These are phyloP conservation scores for Petrophora chlorosata DNA, from an alignment of 2,888 invertebrate genomes.

Conservation along the genomic window DNA sequence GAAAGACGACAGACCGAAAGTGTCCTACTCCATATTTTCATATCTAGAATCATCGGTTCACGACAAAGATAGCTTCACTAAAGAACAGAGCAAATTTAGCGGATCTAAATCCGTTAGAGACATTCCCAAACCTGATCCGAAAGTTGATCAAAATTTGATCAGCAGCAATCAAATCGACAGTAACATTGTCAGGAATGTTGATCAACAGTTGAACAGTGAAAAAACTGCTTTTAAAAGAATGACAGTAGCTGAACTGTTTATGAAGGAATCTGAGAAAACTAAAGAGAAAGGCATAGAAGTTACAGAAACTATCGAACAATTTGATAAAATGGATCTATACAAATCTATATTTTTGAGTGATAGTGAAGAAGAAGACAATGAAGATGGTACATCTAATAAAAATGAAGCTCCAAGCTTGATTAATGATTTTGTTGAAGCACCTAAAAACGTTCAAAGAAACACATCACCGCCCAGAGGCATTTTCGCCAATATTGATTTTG, in stretches of 20 bases:
- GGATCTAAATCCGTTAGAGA: constrained; percentile 65
- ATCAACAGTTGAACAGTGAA: no score
- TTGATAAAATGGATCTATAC: constrained; percentile 89
- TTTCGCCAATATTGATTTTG: constrained; percentile 86
- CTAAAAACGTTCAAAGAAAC: constrained; percentile 85
- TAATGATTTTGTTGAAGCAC: constrained; percentile 59
- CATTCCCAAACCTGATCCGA: constrained; percentile 15
- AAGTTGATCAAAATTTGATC: constrained; percentile 1
- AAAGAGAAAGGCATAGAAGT: constrained; percentile 56
- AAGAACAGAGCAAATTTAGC: constrained; percentile 72
- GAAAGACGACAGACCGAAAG: constrained; percentile 81
- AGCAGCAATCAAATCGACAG: constrained; percentile 6
- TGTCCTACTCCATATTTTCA: constrained; percentile 90
- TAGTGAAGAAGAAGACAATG: constrained; percentile 85
- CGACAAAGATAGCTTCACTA: constrained; percentile 80
- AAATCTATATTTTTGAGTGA: constrained; percentile 95
- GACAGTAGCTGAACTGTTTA: constrained; percentile 75
- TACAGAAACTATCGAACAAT: constrained; percentile 72
- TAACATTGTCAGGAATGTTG: constrained; percentile 1
- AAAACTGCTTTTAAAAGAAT: constrained; percentile 62
- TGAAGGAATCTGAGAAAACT: constrained; percentile 71
- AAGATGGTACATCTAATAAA: constrained; percentile 22
- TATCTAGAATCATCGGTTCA: constrained; percentile 86
- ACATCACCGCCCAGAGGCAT: constrained; percentile 88
- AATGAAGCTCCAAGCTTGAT: constrained; percentile 7